phyloP scores from a whole-genome alignment of 2,797 vertebrate species.

The Pteronotus mesoamericanus region DNA sequence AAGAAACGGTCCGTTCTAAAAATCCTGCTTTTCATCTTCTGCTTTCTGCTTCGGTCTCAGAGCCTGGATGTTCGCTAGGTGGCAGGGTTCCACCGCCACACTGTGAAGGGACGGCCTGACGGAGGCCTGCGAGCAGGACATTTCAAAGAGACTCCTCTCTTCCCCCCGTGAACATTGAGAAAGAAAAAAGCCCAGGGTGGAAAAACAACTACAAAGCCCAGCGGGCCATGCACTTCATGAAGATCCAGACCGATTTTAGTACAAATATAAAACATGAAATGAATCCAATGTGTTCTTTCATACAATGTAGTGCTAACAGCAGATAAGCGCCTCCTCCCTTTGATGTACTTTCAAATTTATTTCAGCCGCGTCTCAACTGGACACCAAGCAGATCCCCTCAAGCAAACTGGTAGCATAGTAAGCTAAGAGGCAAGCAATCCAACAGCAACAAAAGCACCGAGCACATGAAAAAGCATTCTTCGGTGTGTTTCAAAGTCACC shows the following conservation, averaged over 20 bases:
- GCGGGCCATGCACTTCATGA: not conserved
- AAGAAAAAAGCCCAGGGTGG: not conserved
- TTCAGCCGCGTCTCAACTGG: not conserved
- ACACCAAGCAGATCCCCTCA: not conserved
- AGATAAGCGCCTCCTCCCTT: not conserved
- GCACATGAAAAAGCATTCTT: not conserved
- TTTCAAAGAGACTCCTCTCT: constrained; percentile 18
- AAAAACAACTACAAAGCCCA: not conserved
- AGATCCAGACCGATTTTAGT: not conserved
- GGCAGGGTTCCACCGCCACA: constrained; percentile 79
- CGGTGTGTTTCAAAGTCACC: not conserved
- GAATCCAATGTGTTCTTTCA: not conserved
- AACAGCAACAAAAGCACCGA: not conserved
- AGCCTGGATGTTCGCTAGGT: constrained; percentile 79
- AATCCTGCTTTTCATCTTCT: not conserved
- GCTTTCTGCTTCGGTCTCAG: not conserved
- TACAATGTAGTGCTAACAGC: not conserved
- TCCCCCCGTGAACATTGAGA: not conserved
- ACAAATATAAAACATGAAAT: not conserved
- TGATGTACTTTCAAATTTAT: not conserved
- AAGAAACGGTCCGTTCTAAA: not conserved
- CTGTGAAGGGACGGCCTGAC: not conserved
- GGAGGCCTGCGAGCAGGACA: not conserved
- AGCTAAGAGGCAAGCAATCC: not conserved
- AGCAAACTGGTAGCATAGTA: not conserved